Evolutionary conservation across 2,113 vertebrate genomes (phyloP).

Genomic region (Oreochromis spilurus): DNA sequence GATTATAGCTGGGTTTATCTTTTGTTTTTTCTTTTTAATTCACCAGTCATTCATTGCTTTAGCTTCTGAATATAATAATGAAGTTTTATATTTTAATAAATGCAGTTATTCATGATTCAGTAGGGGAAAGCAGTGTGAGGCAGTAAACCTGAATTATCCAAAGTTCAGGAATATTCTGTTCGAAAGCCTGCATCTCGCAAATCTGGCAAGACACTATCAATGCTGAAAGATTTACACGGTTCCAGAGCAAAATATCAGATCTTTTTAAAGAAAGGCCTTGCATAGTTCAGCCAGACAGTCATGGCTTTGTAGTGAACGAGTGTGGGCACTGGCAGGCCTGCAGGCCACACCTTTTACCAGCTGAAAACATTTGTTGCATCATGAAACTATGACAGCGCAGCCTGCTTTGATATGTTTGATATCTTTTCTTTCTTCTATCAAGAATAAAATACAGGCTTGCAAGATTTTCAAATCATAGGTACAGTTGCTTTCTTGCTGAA

Average conservation of each 20-base stretch:
- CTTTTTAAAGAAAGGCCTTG: no score
- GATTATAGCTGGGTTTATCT: neutral
- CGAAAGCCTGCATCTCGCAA: neutral
- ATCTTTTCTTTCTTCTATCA: neutral
- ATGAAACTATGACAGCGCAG: no score
- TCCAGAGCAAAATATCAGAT: neutral
- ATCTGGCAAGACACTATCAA: neutral
- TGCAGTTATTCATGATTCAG: neutral
- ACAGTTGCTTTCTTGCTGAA: neutral
- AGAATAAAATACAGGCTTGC: neutral
- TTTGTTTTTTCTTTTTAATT: fast-evolving
- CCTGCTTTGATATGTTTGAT: neutral
- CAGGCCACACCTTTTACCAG: no score
- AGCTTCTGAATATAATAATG: neutral
- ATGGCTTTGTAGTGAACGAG: no score
- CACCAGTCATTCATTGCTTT: neutral
- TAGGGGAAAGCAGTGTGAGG: neutral
- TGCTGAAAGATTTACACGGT: neutral
- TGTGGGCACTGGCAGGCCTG: no score
- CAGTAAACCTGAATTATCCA: no score
- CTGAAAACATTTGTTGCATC: no score
- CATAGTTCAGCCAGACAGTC: no score
- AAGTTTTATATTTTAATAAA: neutral
- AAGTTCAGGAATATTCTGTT: no score
- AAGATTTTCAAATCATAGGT: neutral